Evolutionary conservation across 2,113 vertebrate species (phyloP).

Genomic region (Choloepus hoffmanni): DNA sequence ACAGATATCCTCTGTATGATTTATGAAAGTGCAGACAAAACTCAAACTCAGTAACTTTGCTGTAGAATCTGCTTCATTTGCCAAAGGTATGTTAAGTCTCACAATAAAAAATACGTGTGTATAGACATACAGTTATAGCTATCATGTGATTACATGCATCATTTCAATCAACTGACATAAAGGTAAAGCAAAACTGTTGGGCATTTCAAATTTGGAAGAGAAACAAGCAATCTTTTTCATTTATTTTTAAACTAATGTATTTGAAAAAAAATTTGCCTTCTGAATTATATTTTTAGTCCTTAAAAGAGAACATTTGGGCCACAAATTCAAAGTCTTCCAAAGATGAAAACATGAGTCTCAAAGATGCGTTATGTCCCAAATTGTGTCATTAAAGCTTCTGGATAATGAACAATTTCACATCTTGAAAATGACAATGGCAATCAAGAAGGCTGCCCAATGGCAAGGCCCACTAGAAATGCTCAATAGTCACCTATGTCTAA

Average conservation of each 20-base stretch:
- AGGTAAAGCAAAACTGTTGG: background rate
- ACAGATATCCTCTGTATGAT: constrained; percentile 30
- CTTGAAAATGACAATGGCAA: background rate
- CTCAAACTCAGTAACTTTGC: background rate
- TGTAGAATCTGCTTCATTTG: background rate
- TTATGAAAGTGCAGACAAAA: constrained; percentile 48
- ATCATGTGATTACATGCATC: background rate
- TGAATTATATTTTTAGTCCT: constrained; percentile 37
- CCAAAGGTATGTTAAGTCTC: background rate
- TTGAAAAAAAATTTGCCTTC: background rate
- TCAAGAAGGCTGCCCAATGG: background rate
- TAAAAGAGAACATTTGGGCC: constrained; percentile 10
- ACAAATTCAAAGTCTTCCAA: constrained; percentile 44
- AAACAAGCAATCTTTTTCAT: background rate
- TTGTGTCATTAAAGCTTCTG: background rate
- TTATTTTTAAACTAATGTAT: constrained; percentile 32
- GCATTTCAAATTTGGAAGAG: constrained; percentile 48
- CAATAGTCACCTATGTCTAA: background rate
- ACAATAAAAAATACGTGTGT: background rate
- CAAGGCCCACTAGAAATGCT: background rate
- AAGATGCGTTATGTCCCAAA: background rate
- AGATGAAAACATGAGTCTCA: constrained; percentile 38
- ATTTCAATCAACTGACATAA: background rate
- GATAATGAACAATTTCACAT: background rate
- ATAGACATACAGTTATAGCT: background rate